Evolutionary conservation across 2,888 invertebrate genomes (phyloP), one percentile per base, ranked within the genome.

Genomic region (Latheticus oryzae): DNA sequence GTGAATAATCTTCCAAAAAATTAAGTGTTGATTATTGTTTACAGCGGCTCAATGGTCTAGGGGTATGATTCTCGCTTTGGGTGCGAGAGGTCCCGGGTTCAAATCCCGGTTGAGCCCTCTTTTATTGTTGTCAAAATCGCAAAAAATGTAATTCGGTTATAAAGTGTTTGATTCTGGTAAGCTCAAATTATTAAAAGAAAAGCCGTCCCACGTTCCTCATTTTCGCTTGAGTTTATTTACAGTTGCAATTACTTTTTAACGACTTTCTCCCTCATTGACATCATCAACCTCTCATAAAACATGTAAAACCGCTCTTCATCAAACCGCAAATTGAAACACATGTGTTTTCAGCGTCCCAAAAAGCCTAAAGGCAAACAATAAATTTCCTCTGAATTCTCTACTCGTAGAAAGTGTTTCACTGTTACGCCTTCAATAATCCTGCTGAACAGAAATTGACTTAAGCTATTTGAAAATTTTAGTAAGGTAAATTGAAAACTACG

Each of bases 101-200:
- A 28, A 28, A 28, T 28, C 28, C 28, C 3, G 28, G 28, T 28
- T 76, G 77, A 77, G 77, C 75, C 73, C 75, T 8, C 28, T 5
- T 28, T 28, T n/a, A n/a, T 28, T 28, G 28, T 5, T 9, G 1
- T 5, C 7, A 24, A 26, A 26, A 26, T 26, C n/a, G n/a, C n/a
- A n/a, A n/a, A n/a, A n/a, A n/a, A n/a, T n/a, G n/a, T n/a, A n/a
- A n/a, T n/a, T n/a, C n/a, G n/a, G n/a, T n/a, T n/a, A n/a, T n/a
- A n/a, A n/a, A n/a, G n/a, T n/a, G n/a, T n/a, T n/a, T n/a, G n/a
- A n/a, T n/a, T n/a, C n/a, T n/a, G n/a, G n/a, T n/a, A n/a, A n/a
- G n/a, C n/a, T n/a, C n/a, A n/a, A n/a, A n/a, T n/a, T n/a, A n/a
- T n/a, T n/a, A n/a, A n/a, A n/a, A n/a, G n/a, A n/a, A n/a, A n/a